phyloP scores from a whole-genome alignment of 2,113 vertebrate species.

The Nicator chloris region DNA sequence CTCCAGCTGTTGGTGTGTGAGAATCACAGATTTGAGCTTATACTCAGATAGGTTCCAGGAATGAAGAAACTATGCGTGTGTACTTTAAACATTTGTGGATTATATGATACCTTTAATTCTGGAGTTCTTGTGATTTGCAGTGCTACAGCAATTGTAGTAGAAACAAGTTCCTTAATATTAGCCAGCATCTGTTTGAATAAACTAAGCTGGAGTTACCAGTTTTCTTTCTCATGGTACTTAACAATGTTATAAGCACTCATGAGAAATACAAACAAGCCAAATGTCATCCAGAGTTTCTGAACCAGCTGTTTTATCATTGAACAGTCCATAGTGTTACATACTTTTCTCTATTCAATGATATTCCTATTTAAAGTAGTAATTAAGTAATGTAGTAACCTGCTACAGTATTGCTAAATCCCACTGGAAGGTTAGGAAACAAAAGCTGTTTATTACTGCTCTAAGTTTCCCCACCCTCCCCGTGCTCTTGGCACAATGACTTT shows the following conservation, averaged over 20 bases:
- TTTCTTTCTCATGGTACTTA: not conserved
- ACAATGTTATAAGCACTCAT: not conserved
- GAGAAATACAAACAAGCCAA: not conserved
- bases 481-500: not conserved
- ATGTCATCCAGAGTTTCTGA: not conserved
- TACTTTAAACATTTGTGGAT: not conserved
- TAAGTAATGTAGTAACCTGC: not conserved
- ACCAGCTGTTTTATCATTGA: not conserved
- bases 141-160: not conserved
- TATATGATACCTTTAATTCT: not conserved
- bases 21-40: not conserved
- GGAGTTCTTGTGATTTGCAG: not conserved
- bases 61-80: not conserved
- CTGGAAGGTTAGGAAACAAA: not conserved
- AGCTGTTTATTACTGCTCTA: not conserved
- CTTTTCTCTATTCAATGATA: not conserved
- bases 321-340: not conserved
- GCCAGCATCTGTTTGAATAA: not conserved
- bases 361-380: not conserved
- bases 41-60: not conserved
- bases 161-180: not conserved
- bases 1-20: not conserved
- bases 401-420: not conserved
- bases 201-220: not conserved
- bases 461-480: not conserved